Conservation (phyloP, 2,888 invertebrate species). For the Criorhina ranunculi region DNA sequence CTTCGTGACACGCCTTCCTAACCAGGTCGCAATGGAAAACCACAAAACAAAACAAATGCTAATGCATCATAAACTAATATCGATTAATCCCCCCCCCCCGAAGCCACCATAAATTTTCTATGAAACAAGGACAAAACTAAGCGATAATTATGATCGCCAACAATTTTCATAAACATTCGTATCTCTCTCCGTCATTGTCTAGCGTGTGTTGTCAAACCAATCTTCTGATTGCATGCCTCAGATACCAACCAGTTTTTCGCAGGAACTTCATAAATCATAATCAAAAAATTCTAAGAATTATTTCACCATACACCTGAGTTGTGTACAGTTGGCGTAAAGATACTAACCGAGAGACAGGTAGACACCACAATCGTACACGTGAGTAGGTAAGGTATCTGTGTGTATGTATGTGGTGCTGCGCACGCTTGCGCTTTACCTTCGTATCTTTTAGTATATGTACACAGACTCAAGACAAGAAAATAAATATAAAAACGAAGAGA, state of each 20-base stretch:
- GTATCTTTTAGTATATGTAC: slow-evolving; percentile 1
- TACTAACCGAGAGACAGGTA: slow-evolving; percentile 48
- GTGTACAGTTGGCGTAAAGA: slow-evolving; percentile 50
- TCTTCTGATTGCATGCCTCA: slow-evolving; percentile 58
- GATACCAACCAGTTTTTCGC: slow-evolving; percentile 73
- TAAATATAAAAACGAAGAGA: slow-evolving; percentile 16
- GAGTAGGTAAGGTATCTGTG: slow-evolving; percentile 10
- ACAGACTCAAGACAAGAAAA: slow-evolving; percentile 1
- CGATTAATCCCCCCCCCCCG: no score
- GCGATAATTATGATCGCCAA: slow-evolving; percentile 30
- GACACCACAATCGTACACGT: slow-evolving; percentile 40
- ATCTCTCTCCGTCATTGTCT: slow-evolving; percentile 1
- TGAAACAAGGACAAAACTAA: slow-evolving; percentile 17
- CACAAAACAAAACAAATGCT: slow-evolving; percentile 9
- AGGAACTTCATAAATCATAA: slow-evolving; percentile 76
- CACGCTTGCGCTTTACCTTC: slow-evolving; percentile 63
- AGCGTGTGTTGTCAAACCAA: slow-evolving; percentile 14
- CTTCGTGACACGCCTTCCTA: background rate
- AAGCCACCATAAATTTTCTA: slow-evolving; percentile 26
- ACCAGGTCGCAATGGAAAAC: background rate
- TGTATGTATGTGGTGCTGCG: slow-evolving; percentile 19
- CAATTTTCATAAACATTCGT: slow-evolving; percentile 38
- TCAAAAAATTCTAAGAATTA: slow-evolving; percentile 74
- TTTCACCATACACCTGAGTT: slow-evolving; percentile 67
- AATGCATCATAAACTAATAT: slow-evolving; percentile 26